Evolutionary conservation across 2,797 vertebrate species (phyloP).

Genomic region (Mormyrus hasselquistii): DNA sequence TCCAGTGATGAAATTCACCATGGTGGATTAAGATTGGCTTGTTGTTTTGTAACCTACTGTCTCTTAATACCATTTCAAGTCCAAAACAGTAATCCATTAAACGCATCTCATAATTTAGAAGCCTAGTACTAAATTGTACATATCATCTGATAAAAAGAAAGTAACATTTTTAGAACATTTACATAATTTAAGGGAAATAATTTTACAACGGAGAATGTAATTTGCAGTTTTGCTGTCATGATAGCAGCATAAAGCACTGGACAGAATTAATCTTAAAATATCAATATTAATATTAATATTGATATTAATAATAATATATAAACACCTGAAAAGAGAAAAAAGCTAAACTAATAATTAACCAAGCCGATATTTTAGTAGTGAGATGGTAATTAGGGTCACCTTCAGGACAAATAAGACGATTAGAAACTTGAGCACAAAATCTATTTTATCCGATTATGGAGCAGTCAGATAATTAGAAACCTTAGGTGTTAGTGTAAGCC

Average conservation of each 20-base stretch:
- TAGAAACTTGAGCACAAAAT: not conserved
- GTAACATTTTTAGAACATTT: not conserved
- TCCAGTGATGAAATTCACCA: conserved; percentile 2
- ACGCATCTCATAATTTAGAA: not conserved
- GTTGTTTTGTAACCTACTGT: not conserved
- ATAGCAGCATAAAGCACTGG: not conserved
- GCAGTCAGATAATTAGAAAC: not conserved
- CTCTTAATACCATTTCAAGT: not conserved
- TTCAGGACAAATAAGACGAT: not conserved
- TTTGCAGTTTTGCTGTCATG: not conserved
- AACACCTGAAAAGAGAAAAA: not conserved
- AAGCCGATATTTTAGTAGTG: not conserved
- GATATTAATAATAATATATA: not conserved
- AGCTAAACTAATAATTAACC: not conserved
- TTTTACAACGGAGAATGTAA: not conserved
- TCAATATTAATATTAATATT: not conserved
- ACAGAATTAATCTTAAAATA: not conserved
- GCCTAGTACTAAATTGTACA: not conserved
- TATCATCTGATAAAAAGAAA: not conserved
- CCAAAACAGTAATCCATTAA: not conserved
- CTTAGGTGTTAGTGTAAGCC: not conserved
- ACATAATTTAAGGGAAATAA: not conserved
- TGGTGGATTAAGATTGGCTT: not conserved
- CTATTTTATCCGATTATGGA: not conserved
- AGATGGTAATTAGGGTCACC: not conserved